Conservation (phyloP, 2,113 vertebrate species). For the Pollachius pollachius region DNA sequence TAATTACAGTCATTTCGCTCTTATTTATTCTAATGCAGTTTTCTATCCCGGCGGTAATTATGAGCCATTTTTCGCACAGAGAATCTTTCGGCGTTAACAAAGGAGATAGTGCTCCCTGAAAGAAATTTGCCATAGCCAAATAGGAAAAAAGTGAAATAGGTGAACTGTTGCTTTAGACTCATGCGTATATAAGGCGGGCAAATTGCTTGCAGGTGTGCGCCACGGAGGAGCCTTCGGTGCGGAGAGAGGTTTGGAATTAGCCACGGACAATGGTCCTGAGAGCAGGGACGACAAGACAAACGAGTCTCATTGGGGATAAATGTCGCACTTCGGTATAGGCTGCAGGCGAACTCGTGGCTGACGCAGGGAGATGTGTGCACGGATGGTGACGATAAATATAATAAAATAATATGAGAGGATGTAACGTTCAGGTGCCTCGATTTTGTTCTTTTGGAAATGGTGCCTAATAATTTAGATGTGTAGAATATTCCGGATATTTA, state of each 20-base stretch:
- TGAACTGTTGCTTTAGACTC: slow-evolving; percentile 87
- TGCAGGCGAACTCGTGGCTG: no score
- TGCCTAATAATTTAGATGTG: no score
- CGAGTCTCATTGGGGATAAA: slow-evolving; percentile 58
- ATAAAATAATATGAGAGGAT: no score
- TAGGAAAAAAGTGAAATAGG: slow-evolving; percentile 86
- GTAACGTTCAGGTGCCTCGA: no score
- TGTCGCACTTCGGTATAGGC: slow-evolving; percentile 3
- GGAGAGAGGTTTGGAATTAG: slow-evolving; percentile 91
- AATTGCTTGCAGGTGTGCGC: slow-evolving; percentile 99
- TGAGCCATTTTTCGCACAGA: slow-evolving; percentile 98
- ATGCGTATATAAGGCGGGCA: slow-evolving; percentile 84
- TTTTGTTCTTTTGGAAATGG: no score
- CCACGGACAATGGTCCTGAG: slow-evolving; percentile 95
- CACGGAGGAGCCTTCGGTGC: slow-evolving; percentile 90
- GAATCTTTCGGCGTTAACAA: slow-evolving; percentile 99
- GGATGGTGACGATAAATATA: no score
- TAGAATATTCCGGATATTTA: no score
- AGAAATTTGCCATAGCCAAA: slow-evolving; percentile 92
- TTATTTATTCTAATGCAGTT: slow-evolving; percentile 99
- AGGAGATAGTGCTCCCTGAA: slow-evolving; percentile 96
- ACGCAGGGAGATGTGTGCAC: no score
- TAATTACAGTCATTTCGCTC: slow-evolving; percentile 99
- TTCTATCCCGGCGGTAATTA: slow-evolving; percentile 99
- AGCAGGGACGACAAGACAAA: slow-evolving; percentile 86